phyloP scores from a whole-genome alignment of 2,888 invertebrate species.

The Drosophila monieri region DNA sequence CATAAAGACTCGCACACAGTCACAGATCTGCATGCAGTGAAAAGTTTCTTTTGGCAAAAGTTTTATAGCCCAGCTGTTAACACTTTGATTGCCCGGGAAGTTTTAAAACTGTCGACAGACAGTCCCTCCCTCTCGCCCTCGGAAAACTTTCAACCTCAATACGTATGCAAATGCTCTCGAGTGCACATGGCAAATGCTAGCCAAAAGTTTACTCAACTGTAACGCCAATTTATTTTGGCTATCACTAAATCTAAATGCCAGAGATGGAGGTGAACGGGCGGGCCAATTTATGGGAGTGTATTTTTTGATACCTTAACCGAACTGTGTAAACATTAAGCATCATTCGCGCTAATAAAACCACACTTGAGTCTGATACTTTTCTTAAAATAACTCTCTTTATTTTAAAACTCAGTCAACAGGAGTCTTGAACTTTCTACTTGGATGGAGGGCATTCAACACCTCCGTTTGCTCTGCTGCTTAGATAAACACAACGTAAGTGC shows the following conservation, averaged over 20 bases:
- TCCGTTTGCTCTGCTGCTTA: slow-evolving; percentile 23
- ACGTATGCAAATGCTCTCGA: slow-evolving; percentile 68
- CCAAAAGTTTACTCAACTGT: slow-evolving; percentile 48
- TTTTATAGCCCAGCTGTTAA: slow-evolving; percentile 71
- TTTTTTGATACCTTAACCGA: neutral
- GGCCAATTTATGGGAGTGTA: neutral
- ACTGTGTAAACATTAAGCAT: neutral
- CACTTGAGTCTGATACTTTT: neutral
- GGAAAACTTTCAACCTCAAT: slow-evolving; percentile 32
- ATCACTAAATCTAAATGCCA: slow-evolving; percentile 9
- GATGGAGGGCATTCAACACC: slow-evolving; percentile 21
- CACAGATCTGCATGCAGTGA: slow-evolving; percentile 26
- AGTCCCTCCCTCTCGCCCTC: slow-evolving; percentile 32
- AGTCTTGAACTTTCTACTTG: slow-evolving; percentile 27
- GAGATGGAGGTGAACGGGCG: neutral
- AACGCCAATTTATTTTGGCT: slow-evolving; percentile 53
- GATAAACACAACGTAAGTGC: slow-evolving; percentile 43
- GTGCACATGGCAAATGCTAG: slow-evolving; percentile 45
- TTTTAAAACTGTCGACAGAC: slow-evolving; percentile 51
- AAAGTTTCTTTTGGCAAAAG: slow-evolving; percentile 64
- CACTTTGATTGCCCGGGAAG: slow-evolving; percentile 71
- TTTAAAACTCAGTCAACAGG: neutral
- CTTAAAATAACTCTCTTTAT: neutral
- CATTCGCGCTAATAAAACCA: neutral
- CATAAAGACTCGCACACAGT: neutral